A percentile compares a stretch with the other conserved stretches of the same genome.
Conservation (phyloP, 1,140 invertebrate species). For the Octopus sinensis region DNA sequence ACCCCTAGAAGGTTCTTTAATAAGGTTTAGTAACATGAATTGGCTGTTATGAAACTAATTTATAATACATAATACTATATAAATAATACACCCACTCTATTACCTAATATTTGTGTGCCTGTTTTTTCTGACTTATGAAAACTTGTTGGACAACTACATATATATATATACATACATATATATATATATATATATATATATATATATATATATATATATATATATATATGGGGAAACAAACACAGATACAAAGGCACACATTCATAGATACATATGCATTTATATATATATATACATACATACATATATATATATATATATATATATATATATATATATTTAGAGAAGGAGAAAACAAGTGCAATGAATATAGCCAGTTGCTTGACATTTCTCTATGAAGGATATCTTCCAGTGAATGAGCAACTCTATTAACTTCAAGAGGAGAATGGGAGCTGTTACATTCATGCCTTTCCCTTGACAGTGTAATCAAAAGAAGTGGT, state of each 20-base stretch:
- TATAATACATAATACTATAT: too few relatives aligned
- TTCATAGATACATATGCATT: not conserved
- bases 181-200: slow-evolving; percentile 5
- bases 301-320: slow-evolving; percentile 2
- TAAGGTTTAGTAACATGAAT: too few relatives aligned
- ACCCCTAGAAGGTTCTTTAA: too few relatives aligned
- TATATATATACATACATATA: not conserved
- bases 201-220: not conserved
- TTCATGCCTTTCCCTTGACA: too few relatives aligned
- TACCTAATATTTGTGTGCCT: too few relatives aligned
- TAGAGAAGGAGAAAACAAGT: not conserved
- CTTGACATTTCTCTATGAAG: not conserved
- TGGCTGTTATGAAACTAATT: too few relatives aligned
- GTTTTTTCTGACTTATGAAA: too few relatives aligned
- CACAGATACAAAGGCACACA: not conserved
- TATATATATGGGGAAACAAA: not conserved
- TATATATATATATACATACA: not conserved
- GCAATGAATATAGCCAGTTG: not conserved
- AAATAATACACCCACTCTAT: too few relatives aligned
- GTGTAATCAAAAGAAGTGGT: too few relatives aligned
- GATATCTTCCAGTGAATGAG: too few relatives aligned
- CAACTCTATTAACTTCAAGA: too few relatives aligned
- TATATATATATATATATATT: not conserved
- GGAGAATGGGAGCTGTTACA: too few relatives aligned
- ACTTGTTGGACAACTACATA: not conserved